Evolutionary conservation across 1,140 invertebrate species (phyloP).

Genomic region (Apis laboriosa): DNA sequence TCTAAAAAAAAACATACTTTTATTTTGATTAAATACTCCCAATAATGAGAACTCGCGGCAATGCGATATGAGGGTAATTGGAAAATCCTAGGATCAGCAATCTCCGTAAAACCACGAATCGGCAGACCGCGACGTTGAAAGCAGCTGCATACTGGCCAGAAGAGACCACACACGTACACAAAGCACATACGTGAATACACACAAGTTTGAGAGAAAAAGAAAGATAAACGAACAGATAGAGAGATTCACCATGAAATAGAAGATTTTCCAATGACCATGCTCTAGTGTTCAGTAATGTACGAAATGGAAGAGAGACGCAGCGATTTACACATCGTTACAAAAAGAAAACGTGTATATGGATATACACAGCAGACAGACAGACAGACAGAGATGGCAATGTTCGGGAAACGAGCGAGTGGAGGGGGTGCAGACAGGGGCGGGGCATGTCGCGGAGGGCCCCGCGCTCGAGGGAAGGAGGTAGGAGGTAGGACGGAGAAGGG

Average conservation of each 20-base stretch:
- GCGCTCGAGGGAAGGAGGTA: slow-evolving; percentile 51
- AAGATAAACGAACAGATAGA: background rate
- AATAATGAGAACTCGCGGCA: slow-evolving; percentile 1
- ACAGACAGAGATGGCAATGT: slow-evolving; percentile 48
- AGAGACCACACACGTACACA: background rate
- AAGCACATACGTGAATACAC: background rate
- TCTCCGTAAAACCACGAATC: slow-evolving; percentile 32
- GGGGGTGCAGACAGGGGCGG: slow-evolving; percentile 71
- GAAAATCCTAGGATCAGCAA: slow-evolving; percentile 35
- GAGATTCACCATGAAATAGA: slow-evolving; percentile 21
- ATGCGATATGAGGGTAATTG: slow-evolving; percentile 1
- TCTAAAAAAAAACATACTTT: background rate
- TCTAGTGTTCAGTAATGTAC: slow-evolving; percentile 36
- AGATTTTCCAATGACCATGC: slow-evolving; percentile 45
- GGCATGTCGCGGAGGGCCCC: slow-evolving; percentile 69
- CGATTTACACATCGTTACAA: background rate
- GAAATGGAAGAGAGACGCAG: slow-evolving; percentile 27
- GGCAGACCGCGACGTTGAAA: slow-evolving; percentile 31
- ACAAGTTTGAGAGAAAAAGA: background rate
- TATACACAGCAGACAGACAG: slow-evolving; percentile 4
- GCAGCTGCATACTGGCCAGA: slow-evolving; percentile 32
- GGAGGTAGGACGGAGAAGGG: slow-evolving; percentile 62
- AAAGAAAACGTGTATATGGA: slow-evolving; percentile 7
- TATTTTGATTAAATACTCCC: background rate
- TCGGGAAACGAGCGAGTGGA: slow-evolving; percentile 44